Evolutionary conservation across 2,113 vertebrate genomes (phyloP), one percentile per base, ranked within the genome.

Genomic region (Mixornis gularis): DNA sequence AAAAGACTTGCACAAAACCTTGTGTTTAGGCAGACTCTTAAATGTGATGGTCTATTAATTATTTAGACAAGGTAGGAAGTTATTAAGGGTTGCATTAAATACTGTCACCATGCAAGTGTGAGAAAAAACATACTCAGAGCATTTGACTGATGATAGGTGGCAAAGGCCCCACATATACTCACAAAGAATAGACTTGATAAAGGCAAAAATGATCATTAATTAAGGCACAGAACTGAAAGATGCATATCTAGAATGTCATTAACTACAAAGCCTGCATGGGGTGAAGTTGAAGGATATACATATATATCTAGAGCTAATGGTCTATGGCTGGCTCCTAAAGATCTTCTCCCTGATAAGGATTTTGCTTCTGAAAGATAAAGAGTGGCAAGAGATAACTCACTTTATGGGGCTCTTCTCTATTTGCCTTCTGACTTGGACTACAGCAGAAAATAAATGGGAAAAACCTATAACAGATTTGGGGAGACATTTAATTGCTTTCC

Each of bases 361-460:
- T 96, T 92, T 63, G 58, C 53, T 72, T 62, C 73, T 82, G 59
- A 79, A 71, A 94, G 94, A 94, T 93, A 92, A 92, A 44, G 32
- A 72, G 44, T 40, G n/a, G 36, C 26, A 87, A 72, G 53, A 91
- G 91, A 91, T 53, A 93, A 82, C 48, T 58, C 49, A 25, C 66
- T 92, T 25, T 9, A 29, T 69, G 59, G 43, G 65, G 16, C 15
- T 69, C 62, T 76, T 85, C 78, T 69, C 73, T n/a, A 5, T 90
- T 66, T 87, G 55, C 13, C 1, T 65, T 68, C 53, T 51, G 43
- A 65, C 52, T 80, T 55, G 30, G 49, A 40, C 49, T 82, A 18
- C 7, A 62, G 43, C 18, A 76, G 62, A 65, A 92, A 60, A 60
- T 44, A 72, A 58, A 73, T 9, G 10, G 34, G 59, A 11, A 18